phyloP scores from a whole-genome alignment of 2,888 invertebrate species.

The Andrena minutula region DNA sequence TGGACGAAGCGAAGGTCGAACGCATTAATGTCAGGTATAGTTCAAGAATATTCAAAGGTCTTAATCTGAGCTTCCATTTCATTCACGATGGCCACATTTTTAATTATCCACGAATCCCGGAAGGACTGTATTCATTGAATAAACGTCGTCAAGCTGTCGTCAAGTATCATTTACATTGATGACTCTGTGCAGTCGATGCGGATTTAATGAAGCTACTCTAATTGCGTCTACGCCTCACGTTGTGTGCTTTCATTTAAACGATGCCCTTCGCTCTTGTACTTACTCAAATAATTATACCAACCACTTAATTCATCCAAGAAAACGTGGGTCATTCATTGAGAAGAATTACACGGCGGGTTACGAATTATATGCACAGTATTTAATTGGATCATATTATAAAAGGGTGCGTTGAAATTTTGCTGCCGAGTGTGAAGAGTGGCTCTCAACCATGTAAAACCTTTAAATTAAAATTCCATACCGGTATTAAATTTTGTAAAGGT shows the following conservation, averaged over 20 bases:
- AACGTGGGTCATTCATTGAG: background rate
- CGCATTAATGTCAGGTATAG: background rate
- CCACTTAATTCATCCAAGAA: background rate
- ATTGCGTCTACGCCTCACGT: background rate
- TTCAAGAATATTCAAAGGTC: background rate
- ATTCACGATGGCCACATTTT: background rate
- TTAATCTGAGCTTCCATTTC: background rate
- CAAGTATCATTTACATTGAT: background rate
- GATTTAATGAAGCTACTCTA: too few species aligned
- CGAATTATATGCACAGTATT: background rate
- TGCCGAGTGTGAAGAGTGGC: too few species aligned
- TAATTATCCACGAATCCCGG: background rate
- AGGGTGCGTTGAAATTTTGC: background rate
- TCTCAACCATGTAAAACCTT: too few species aligned
- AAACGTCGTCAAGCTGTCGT: background rate
- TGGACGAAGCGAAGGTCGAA: background rate
- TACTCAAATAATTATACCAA: conserved; percentile 1
- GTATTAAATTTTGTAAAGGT: too few species aligned
- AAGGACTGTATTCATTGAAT: conserved; percentile 1
- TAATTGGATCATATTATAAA: conserved; percentile 9
- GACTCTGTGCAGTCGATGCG: background rate
- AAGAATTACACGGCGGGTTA: background rate
- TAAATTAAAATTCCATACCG: too few species aligned
- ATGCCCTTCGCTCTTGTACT: background rate
- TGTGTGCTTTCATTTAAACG: background rate